phyloP scores from a whole-genome alignment of 2,113 vertebrate species.

The Amphilophus citrinellus region DNA sequence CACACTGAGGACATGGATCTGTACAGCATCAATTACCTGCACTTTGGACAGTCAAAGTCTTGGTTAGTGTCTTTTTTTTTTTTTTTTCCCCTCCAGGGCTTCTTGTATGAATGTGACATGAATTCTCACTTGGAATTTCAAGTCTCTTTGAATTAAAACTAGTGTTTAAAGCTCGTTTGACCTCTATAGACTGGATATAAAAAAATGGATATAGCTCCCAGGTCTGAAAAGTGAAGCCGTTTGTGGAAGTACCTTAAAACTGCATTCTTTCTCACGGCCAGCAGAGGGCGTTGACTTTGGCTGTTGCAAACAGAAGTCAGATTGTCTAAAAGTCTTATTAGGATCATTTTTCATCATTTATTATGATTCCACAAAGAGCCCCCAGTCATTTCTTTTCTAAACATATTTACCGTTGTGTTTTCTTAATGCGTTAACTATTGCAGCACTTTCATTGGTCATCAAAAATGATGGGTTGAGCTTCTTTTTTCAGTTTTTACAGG shows the following conservation, averaged over 20 bases:
- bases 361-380: neutral
- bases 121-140: neutral
- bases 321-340: neutral
- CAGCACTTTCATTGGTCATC: neutral
- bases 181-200: neutral
- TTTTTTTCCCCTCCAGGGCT: neutral
- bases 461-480: neutral
- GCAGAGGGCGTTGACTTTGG: neutral
- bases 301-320: neutral
- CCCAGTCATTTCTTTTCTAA: too few relatives aligned
- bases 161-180: neutral
- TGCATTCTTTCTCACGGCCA: neutral
- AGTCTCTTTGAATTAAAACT: neutral
- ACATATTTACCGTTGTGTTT: neutral
- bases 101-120: neutral
- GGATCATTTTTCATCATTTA: neutral
- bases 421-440: neutral
- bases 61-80: conserved; percentile 85
- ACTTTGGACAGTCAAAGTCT: conserved; percentile 97
- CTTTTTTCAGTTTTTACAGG: neutral
- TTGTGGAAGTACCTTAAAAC: neutral
- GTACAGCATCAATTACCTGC: conserved; percentile 99
- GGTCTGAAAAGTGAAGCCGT: neutral
- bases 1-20: conserved; percentile 99
- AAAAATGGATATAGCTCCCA: too few relatives aligned